phyloP scores from a whole-genome alignment of 2,888 invertebrate genomes.

The Hemaris fuciformis region DNA sequence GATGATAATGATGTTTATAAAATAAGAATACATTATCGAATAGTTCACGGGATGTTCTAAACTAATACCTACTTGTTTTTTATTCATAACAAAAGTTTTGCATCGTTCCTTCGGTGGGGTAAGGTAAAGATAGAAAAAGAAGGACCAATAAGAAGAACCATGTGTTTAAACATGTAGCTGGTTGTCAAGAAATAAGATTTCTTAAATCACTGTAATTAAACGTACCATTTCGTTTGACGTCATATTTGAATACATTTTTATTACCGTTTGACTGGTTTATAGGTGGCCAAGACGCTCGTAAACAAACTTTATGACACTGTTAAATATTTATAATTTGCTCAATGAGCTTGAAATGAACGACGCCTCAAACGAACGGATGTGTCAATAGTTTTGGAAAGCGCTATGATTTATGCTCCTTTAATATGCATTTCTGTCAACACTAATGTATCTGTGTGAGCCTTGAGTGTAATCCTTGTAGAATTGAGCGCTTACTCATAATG shows the following conservation, averaged over 20 bases:
- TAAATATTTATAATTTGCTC: conserved; percentile 3
- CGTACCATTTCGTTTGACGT: not conserved
- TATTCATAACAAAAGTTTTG: no score
- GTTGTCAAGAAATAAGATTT: not conserved
- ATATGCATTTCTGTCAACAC: not conserved
- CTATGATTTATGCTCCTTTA: conserved; percentile 11
- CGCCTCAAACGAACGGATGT: not conserved
- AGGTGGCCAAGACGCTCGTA: not conserved
- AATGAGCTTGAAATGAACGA: not conserved
- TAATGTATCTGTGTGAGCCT: not conserved
- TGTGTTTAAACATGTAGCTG: no score
- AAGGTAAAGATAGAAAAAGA: no score
- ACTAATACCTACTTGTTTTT: no score
- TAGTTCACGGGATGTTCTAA: no score
- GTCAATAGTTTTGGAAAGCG: not conserved
- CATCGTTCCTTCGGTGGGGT: no score
- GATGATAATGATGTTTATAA: no score
- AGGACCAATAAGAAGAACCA: no score
- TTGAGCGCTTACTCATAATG: no score
- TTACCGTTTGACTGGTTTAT: not conserved
- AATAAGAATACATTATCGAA: no score
- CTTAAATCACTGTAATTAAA: not conserved
- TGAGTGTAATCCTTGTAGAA: not conserved
- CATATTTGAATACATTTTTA: not conserved
- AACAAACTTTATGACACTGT: not conserved